Evolutionary conservation across 2,113 vertebrate genomes (phyloP).

Genomic region (Grammatotria lemairii): DNA sequence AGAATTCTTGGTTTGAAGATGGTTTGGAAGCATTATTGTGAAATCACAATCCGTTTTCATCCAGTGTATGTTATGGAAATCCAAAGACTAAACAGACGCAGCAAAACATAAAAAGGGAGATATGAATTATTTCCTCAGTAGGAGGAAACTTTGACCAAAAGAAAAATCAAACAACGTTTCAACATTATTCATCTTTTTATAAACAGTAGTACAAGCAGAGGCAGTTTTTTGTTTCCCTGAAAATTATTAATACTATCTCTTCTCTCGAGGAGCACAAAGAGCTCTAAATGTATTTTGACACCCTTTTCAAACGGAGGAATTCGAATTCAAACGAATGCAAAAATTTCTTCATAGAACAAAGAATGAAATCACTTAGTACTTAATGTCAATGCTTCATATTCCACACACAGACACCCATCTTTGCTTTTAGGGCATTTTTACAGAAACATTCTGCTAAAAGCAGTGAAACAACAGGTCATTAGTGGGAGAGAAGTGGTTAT

Average conservation of each 20-base stretch:
- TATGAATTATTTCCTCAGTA: background rate
- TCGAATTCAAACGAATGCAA: background rate
- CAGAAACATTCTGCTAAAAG: background rate
- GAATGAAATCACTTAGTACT: background rate
- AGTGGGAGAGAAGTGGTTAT: background rate
- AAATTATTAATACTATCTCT: background rate
- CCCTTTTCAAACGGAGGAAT: background rate
- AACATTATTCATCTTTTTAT: background rate
- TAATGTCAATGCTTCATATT: background rate
- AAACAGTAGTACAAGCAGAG: background rate
- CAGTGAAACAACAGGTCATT: background rate
- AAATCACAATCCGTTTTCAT: background rate
- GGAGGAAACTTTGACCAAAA: background rate
- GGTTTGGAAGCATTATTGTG: background rate
- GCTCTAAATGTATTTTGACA: background rate
- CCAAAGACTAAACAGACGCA: background rate
- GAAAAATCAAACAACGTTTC: background rate
- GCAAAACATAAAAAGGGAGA: background rate
- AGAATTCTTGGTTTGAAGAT: background rate
- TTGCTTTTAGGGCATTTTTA: background rate
- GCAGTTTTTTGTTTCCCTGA: background rate
- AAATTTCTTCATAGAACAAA: background rate
- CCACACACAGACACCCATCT: background rate
- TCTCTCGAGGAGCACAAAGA: background rate
- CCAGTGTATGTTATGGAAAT: background rate